Percentiles rank a stretch among this genome's conserved stretches.
phyloP scores from a whole-genome alignment of 23 tunicate genomes.

The Clavelina lepadiformis region DNA sequence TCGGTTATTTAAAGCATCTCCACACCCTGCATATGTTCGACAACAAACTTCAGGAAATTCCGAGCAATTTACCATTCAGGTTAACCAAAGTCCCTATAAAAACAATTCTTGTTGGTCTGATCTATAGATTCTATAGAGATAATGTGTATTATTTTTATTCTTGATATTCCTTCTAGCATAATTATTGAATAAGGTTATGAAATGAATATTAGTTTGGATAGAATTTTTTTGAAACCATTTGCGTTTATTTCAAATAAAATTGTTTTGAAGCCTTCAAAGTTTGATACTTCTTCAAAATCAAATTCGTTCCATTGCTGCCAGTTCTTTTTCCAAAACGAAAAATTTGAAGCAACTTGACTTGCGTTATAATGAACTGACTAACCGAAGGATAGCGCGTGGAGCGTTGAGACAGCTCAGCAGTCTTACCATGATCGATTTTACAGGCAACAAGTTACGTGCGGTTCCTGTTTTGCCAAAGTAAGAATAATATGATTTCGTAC shows the following conservation, averaged over 20 bases:
- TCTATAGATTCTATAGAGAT: no score
- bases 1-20: constrained; percentile 15
- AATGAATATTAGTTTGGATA: no score
- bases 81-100: no score
- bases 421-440: constrained; percentile 24
- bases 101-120: no score
- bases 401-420: constrained; percentile 21
- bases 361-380: constrained; percentile 53
- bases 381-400: constrained; percentile 44
- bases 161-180: no score
- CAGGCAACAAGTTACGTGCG: constrained; percentile 41
- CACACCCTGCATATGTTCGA: constrained; percentile 48
- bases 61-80: constrained; percentile 14
- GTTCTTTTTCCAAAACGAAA: constrained; percentile 5
- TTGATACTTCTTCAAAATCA: constrained; percentile 40
- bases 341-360: constrained; percentile 28
- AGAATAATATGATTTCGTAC: no score
- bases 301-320: constrained; percentile 8
- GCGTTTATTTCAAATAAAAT: no score
- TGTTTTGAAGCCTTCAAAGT: constrained; percentile 24
- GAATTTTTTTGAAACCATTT: no score
- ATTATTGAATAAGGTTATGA: no score
- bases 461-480: constrained; percentile 66
- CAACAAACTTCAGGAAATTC: constrained; percentile 37
- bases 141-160: no score